phyloP scores from a whole-genome alignment of 2,797 vertebrate genomes.

The Halcyon badia region DNA sequence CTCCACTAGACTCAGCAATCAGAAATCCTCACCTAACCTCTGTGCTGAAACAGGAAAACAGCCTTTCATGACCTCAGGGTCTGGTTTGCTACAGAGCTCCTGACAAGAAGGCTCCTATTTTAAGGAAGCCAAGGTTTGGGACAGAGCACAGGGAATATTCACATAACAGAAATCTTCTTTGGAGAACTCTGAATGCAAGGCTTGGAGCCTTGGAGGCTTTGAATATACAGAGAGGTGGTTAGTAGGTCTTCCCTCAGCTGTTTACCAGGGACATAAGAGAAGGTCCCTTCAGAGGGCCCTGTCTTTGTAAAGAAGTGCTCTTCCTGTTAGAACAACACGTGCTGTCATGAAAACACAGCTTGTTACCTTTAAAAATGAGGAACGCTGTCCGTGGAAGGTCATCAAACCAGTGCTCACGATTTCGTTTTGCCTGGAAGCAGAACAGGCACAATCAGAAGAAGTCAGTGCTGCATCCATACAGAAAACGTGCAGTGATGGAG shows the following conservation, averaged over 20 bases:
- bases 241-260: not conserved
- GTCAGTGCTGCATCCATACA: not conserved
- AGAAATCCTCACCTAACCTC: not conserved
- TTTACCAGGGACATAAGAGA: not conserved
- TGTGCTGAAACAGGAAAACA: not conserved
- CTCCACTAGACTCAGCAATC: not conserved
- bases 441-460: not conserved
- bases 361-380: slow-evolving; percentile 95
- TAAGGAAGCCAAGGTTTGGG: not conserved
- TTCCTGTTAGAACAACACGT: not conserved
- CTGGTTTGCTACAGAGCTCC: not conserved
- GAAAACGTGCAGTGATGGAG: not conserved
- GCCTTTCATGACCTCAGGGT: not conserved
- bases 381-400: slow-evolving; percentile 94
- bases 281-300: not conserved
- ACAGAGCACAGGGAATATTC: not conserved
- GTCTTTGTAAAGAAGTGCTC: not conserved
- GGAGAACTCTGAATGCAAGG: not conserved
- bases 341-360: not conserved
- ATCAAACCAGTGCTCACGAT: slow-evolving; percentile 95
- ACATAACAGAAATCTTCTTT: not conserved
- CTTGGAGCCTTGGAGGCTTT: not conserved
- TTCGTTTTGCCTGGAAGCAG: slow-evolving; percentile 87
- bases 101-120: not conserved
- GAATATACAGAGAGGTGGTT: not conserved